Conservation (phyloP, 2,888 invertebrate species). For the Macrophya alboannulata region DNA sequence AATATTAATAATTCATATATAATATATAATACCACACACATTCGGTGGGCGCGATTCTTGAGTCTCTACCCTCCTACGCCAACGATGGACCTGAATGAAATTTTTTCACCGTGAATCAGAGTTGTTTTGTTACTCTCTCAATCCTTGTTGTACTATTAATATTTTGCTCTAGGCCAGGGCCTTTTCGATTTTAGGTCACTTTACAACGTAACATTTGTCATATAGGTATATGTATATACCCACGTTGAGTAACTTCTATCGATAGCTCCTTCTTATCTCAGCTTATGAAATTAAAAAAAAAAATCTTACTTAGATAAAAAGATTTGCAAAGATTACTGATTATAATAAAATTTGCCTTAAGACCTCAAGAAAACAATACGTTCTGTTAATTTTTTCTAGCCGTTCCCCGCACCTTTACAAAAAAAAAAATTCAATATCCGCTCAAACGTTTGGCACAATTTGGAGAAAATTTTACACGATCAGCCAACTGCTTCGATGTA, state of each 20-base stretch:
- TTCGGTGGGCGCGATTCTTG: constrained; percentile 19
- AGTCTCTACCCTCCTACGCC: constrained; percentile 25
- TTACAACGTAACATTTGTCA: not conserved
- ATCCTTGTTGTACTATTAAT: constrained; percentile 5
- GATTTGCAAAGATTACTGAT: not conserved
- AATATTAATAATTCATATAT: constrained; percentile 14
- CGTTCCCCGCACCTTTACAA: not conserved
- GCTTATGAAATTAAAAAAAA: constrained; percentile 7
- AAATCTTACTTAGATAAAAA: not conserved
- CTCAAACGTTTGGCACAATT: not conserved
- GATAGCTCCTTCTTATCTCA: constrained; percentile 11
- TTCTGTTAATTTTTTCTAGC: not conserved
- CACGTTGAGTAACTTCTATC: constrained; percentile 3
- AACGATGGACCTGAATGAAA: constrained; percentile 36
- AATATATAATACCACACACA: not conserved
- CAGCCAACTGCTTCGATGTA: not conserved
- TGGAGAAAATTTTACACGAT: not conserved
- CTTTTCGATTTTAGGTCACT: constrained; percentile 15
- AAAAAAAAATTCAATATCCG: not conserved
- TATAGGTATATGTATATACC: not conserved
- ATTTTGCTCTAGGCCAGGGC: constrained; percentile 34
- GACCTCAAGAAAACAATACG: not conserved
- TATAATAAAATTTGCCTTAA: not conserved
- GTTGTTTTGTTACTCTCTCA: not conserved
- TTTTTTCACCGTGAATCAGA: constrained; percentile 34